Conservation (phyloP, 2,113 vertebrate species). For the Cnemophilus loriae region DNA sequence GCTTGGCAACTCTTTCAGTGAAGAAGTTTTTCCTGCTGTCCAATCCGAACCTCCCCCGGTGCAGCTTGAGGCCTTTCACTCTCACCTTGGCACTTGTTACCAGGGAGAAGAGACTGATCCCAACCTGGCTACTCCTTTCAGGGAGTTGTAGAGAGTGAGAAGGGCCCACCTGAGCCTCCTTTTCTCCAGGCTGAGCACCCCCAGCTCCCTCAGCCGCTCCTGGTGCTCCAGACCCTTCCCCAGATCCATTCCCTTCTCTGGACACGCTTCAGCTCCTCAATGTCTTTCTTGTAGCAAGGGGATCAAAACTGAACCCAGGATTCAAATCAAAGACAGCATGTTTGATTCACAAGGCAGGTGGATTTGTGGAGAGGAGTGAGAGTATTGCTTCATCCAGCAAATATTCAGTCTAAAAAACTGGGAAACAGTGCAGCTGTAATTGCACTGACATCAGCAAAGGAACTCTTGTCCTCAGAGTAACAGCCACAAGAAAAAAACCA, state of each 20-base stretch:
- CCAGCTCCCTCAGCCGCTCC: not conserved
- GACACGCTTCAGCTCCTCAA: not conserved
- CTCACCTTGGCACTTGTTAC: not conserved
- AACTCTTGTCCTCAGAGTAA: not conserved
- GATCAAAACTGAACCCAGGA: not conserved
- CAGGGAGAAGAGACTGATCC: not conserved
- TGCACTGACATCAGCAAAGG: not conserved
- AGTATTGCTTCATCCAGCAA: constrained; percentile 10
- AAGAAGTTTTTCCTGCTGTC: not conserved
- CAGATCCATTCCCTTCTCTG: not conserved
- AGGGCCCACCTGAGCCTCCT: not conserved
- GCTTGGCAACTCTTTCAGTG: not conserved
- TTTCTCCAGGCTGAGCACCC: not conserved
- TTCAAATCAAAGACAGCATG: not conserved
- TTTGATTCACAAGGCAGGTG: not conserved
- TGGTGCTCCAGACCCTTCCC: not conserved
- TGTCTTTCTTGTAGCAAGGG: not conserved
- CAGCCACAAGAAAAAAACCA: not conserved
- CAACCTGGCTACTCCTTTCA: not conserved
- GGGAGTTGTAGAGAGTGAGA: not conserved
- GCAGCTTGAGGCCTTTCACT: not conserved
- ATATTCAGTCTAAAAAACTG: not conserved
- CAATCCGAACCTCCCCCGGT: not conserved
- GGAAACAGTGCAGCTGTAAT: not conserved
- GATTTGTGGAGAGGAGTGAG: not conserved